phyloP scores from a whole-genome alignment of 2,888 invertebrate species.

The Xanthorhoe designata region DNA sequence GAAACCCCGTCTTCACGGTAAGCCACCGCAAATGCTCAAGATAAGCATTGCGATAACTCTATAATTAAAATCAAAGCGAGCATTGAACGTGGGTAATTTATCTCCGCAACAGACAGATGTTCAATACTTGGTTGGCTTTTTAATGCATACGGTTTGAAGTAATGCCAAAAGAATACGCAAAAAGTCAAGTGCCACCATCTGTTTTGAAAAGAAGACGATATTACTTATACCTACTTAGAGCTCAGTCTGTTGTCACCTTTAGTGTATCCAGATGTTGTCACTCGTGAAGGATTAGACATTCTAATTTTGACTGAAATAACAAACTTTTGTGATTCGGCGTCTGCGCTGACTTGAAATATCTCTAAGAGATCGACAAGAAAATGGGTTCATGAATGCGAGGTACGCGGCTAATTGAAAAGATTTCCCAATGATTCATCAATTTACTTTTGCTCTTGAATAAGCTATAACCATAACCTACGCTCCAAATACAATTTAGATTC shows the following conservation, averaged over 20 bases:
- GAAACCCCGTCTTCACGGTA: constrained; percentile 67
- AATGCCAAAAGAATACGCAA: constrained; percentile 37
- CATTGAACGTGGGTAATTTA: constrained; percentile 48
- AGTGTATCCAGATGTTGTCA: constrained; percentile 71
- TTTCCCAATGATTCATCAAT: constrained; percentile 42
- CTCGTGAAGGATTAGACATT: constrained; percentile 57
- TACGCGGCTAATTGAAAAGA: constrained; percentile 41
- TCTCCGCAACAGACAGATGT: constrained; percentile 40
- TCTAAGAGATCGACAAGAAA: neutral
- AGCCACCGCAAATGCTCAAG: constrained; percentile 53
- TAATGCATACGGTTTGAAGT: constrained; percentile 37
- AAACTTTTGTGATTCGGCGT: constrained; percentile 31
- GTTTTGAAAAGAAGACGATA: constrained; percentile 54
- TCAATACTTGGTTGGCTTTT: constrained; percentile 45
- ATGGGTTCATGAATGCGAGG: constrained; percentile 15
- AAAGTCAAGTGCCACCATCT: constrained; percentile 49
- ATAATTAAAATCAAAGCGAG: constrained; percentile 66
- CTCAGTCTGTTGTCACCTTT: constrained; percentile 69
- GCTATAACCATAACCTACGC: constrained; percentile 49
- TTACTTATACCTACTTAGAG: constrained; percentile 65
- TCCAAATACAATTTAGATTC: constrained; percentile 64
- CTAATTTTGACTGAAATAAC: constrained; percentile 45
- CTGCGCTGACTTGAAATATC: neutral
- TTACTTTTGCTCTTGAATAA: constrained; percentile 38
- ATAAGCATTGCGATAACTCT: constrained; percentile 56